phyloP scores from a whole-genome alignment of 2,888 invertebrate species.

The Mythimna ferrago region DNA sequence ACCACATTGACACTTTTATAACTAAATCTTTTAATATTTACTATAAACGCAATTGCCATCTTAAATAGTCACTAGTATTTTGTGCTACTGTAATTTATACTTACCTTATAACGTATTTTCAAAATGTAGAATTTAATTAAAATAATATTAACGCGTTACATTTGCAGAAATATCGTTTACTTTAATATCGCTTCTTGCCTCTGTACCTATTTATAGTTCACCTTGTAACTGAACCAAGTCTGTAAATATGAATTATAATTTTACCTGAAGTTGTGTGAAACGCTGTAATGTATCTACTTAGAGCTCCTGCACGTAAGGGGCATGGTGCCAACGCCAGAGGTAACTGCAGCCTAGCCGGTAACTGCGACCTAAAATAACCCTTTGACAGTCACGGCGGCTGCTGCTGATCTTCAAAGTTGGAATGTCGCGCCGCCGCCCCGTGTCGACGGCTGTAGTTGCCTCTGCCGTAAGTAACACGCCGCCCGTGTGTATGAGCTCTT shows the following conservation, averaged over 20 bases:
- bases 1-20: conserved; percentile 44
- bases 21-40: conserved; percentile 56
- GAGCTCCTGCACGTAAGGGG: too few species aligned
- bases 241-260: conserved; percentile 45
- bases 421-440: too few species aligned
- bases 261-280: conserved; percentile 21
- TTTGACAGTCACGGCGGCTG: too few species aligned
- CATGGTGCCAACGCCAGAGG: too few species aligned
- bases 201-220: conserved; percentile 42
- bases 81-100: conserved; percentile 77
- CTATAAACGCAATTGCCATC: conserved; percentile 79
- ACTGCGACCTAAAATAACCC: too few species aligned
- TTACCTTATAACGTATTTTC: conserved; percentile 64
- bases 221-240: conserved; percentile 29
- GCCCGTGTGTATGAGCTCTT: too few species aligned
- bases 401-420: too few species aligned
- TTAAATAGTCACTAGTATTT: conserved; percentile 85
- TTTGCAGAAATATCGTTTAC: conserved; percentile 44
- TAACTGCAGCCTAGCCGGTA: too few species aligned
- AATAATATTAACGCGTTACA: conserved; percentile 47
- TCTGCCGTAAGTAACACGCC: too few species aligned
- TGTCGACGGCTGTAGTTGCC: too few species aligned
- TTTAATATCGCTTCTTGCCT: conserved; percentile 57
- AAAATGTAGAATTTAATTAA: conserved; percentile 52
- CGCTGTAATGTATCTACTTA: conserved; percentile 8